Conservation (phyloP, 2,888 invertebrate genomes). For the Epirrhoe alternata region DNA sequence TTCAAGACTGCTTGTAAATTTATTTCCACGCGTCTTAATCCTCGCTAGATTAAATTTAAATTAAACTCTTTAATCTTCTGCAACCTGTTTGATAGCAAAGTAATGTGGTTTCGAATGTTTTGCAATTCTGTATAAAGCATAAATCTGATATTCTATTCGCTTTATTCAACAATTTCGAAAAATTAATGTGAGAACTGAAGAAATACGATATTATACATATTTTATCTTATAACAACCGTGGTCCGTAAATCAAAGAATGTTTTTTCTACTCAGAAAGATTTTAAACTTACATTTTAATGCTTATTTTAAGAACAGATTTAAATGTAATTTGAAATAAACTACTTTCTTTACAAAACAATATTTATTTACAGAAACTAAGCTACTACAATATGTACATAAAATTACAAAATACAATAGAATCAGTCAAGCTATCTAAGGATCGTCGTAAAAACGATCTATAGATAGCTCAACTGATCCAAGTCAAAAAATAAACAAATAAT, state of each 20-base stretch:
- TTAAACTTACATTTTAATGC: not conserved
- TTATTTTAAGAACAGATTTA: not conserved
- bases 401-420: too few species aligned
- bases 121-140: constrained; percentile 3
- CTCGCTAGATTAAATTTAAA: constrained; percentile 11
- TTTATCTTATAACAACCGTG: not conserved
- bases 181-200: constrained; percentile 14
- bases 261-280: not conserved
- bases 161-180: not conserved
- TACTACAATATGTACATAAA: too few species aligned
- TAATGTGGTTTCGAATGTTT: constrained; percentile 11
- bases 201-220: constrained; percentile 4
- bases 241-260: not conserved
- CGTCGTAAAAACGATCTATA: too few species aligned
- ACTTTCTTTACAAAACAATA: too few species aligned
- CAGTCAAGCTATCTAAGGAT: too few species aligned
- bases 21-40: constrained; percentile 8
- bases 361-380: too few species aligned
- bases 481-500: too few species aligned
- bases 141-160: constrained; percentile 3
- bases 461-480: too few species aligned
- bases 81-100: constrained; percentile 33
- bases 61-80: constrained; percentile 7
- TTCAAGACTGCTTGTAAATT: constrained; percentile 15
- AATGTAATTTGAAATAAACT: not conserved